These are phyloP conservation scores for Morone chrysops DNA, from an alignment of 2,113 vertebrate species.

Conservation along the genomic window DNA sequence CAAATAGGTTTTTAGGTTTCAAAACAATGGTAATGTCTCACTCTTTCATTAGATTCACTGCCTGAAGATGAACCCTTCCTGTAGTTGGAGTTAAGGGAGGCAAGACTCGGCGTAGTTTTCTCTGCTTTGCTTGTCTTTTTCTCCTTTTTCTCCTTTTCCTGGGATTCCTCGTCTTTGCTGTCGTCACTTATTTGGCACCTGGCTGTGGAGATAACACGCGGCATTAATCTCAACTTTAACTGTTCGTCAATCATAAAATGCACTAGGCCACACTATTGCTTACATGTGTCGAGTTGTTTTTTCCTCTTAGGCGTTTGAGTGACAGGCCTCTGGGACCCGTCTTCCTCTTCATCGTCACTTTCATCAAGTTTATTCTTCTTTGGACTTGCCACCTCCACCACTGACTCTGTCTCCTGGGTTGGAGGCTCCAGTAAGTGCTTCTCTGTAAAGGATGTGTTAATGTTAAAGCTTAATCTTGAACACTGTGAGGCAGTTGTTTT, in stretches of 20 bases:
- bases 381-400: conserved; percentile 38
- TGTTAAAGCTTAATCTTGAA: neutral
- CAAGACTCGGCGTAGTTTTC: conserved; percentile 68
- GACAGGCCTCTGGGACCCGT: conserved; percentile 29
- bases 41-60: conserved; percentile 74
- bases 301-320: conserved; percentile 70
- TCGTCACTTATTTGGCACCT: conserved; percentile 82
- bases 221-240: neutral
- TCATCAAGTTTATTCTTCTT: conserved; percentile 55
- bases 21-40: conserved; percentile 43
- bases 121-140: conserved; percentile 69
- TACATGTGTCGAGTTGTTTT: conserved; percentile 75
- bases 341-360: conserved; percentile 66
- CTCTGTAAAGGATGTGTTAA: conserved; percentile 54
- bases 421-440: conserved; percentile 57
- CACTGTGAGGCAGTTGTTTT: no score
- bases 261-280: conserved; percentile 2
- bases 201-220: conserved; percentile 55
- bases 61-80: conserved; percentile 74
- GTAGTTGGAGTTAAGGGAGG: conserved; percentile 83
- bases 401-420: conserved; percentile 56
- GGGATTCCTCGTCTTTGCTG: conserved; percentile 73
- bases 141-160: conserved; percentile 54
- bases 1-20: neutral
- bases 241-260: neutral